These are phyloP conservation scores for Melanostoma scalare DNA, from an alignment of 2,888 invertebrate species.

Conservation along the genomic window DNA sequence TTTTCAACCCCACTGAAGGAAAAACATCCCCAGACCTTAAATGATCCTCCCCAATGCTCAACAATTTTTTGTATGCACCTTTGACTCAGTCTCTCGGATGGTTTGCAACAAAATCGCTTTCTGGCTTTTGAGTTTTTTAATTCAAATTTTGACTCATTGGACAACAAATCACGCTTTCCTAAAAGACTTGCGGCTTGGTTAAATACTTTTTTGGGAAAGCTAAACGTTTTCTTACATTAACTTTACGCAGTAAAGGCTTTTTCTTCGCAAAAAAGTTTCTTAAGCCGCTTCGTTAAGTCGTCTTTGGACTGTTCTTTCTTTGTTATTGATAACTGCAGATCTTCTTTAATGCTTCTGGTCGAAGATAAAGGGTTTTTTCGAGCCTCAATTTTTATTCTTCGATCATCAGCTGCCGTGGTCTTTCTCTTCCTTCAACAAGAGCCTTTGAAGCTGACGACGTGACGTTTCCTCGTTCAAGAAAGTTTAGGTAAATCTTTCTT, in stretches of 20 bases:
- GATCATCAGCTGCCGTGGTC: slow-evolving; percentile 2
- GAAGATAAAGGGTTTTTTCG: not conserved
- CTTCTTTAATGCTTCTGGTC: not conserved
- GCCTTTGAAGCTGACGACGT: not conserved
- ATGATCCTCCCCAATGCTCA: too few relatives aligned
- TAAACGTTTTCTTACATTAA: too few relatives aligned
- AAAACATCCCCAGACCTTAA: not conserved
- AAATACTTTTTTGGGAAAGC: too few relatives aligned
- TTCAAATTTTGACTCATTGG: slow-evolving; percentile 8
- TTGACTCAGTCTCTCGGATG: too few relatives aligned
- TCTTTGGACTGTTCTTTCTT: not conserved
- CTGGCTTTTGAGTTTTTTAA: not conserved
- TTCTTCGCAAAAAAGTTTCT: slow-evolving; percentile 2
- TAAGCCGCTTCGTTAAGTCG: not conserved
- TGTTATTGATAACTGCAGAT: not conserved
- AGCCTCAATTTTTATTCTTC: slow-evolving; percentile 2
- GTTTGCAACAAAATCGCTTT: not conserved
- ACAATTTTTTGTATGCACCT: too few relatives aligned
- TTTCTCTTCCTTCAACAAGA: not conserved
- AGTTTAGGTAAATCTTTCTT: not conserved
- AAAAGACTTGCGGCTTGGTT: too few relatives aligned
- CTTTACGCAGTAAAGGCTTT: not conserved
- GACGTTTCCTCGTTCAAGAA: not conserved
- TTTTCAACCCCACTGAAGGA: not conserved
- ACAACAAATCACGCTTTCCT: not conserved